These are phyloP conservation scores for Drosophila peninsularis DNA, from an alignment of 2,888 invertebrate species.

Conservation along the genomic window DNA sequence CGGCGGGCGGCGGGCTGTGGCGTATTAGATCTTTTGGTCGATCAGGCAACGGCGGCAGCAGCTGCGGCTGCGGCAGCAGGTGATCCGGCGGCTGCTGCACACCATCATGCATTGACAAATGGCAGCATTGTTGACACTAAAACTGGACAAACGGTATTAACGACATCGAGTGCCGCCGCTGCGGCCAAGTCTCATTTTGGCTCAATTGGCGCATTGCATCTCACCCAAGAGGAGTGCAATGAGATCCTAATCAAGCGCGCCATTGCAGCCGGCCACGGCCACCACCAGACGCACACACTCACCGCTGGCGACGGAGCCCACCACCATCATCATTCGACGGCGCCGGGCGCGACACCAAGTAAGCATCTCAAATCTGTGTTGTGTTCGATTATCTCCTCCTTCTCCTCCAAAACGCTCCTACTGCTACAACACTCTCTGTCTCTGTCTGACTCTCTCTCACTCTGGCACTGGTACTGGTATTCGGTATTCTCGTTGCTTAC, in stretches of 20 bases:
- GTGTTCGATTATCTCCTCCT: slow-evolving; percentile 54
- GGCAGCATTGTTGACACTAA: slow-evolving; percentile 84
- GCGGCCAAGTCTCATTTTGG: slow-evolving; percentile 87
- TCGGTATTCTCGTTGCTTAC: slow-evolving; percentile 43
- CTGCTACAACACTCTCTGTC: slow-evolving; percentile 36
- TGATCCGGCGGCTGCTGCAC: slow-evolving; percentile 52
- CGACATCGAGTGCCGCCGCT: slow-evolving; percentile 76
- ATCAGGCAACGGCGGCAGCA: slow-evolving; percentile 81
- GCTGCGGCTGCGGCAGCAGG: slow-evolving; percentile 59
- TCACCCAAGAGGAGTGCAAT: slow-evolving; percentile 91
- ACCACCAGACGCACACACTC: slow-evolving; percentile 85
- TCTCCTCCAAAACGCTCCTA: slow-evolving; percentile 36
- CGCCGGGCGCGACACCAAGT: slow-evolving; percentile 82
- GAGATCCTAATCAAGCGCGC: slow-evolving; percentile 91
- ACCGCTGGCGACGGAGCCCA: slow-evolving; percentile 83
- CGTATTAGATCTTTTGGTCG: slow-evolving; percentile 83
- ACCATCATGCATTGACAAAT: slow-evolving; percentile 83
- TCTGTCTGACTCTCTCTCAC: slow-evolving; percentile 10
- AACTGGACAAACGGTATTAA: slow-evolving; percentile 84
- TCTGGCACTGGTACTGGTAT: slow-evolving; percentile 57
- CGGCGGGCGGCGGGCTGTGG: slow-evolving; percentile 76
- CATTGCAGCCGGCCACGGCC: slow-evolving; percentile 88
- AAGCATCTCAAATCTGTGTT: slow-evolving; percentile 82
- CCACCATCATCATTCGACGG: slow-evolving; percentile 72
- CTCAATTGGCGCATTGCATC: slow-evolving; percentile 89